A percentile compares a stretch with the other conserved stretches of the same genome.
These are phyloP conservation scores for Aphis craccivora DNA, from an alignment of 1,140 invertebrate species.

Conservation along the genomic window DNA sequence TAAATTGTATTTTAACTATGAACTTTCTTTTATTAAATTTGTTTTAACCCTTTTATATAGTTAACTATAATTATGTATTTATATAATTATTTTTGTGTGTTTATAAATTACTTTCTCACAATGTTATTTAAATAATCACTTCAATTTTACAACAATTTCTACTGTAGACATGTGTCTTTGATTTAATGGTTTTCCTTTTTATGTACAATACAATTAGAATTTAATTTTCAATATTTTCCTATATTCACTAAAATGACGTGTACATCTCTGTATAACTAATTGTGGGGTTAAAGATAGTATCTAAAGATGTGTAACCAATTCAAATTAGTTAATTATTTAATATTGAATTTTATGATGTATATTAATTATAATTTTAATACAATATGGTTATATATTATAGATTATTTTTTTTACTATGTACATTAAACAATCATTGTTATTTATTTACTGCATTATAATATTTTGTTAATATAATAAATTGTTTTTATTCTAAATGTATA, in stretches of 20 bases:
- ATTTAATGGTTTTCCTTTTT: background rate
- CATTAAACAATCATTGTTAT: constrained; percentile 29
- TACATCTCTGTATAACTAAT: background rate
- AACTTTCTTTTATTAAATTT: background rate
- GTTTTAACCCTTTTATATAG: background rate
- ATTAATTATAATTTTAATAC: constrained; percentile 17
- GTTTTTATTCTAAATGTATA: constrained; percentile 41
- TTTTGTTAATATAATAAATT: constrained; percentile 1
- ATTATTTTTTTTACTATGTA: constrained; percentile 16
- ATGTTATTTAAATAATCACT: background rate
- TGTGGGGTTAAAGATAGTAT: background rate
- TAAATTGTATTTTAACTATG: constrained; percentile 2
- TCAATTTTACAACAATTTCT: background rate
- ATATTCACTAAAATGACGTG: constrained; percentile 18
- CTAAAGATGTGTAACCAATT: background rate
- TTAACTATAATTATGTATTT: background rate
- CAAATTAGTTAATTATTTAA: background rate
- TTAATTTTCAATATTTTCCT: constrained; percentile 2
- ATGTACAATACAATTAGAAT: background rate
- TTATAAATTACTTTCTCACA: background rate
- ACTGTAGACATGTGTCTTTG: background rate
- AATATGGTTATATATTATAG: background rate
- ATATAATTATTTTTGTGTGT: no score
- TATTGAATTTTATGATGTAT: background rate
- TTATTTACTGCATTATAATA: constrained; percentile 9